Percentiles rank a stretch among this genome's conserved stretches.
phyloP scores from a whole-genome alignment of 2,797 vertebrate species.

The Myioborus miniatus region DNA sequence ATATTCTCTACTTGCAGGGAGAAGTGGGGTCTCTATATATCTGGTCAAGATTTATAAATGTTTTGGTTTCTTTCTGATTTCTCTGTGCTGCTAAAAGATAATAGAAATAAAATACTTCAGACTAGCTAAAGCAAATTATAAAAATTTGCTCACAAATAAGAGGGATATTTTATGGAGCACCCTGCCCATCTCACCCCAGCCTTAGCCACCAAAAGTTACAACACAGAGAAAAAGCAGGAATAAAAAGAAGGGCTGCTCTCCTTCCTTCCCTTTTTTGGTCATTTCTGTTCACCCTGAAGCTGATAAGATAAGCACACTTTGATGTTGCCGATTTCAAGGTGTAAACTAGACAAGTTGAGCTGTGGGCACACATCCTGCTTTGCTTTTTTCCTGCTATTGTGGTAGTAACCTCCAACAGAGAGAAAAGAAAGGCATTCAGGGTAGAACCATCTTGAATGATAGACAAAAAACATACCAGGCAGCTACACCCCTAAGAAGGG shows the following conservation, averaged over 20 bases:
- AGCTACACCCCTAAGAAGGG: not conserved
- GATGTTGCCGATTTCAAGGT: not conserved
- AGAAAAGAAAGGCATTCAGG: not conserved
- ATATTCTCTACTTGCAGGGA: not conserved
- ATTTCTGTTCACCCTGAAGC: not conserved
- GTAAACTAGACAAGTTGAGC: not conserved
- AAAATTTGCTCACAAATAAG: not conserved
- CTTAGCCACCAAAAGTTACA: not conserved
- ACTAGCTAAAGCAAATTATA: not conserved
- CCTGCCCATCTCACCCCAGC: not conserved
- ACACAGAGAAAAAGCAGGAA: not conserved
- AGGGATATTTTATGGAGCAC: not conserved
- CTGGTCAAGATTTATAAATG: not conserved
- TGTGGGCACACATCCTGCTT: not conserved
- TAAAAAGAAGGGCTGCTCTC: not conserved
- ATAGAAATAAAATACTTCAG: not conserved
- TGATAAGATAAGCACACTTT: not conserved
- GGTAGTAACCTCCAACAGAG: not conserved
- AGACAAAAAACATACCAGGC: not conserved
- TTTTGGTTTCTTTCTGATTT: not conserved
- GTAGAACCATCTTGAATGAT: not conserved
- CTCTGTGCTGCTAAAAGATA: not conserved
- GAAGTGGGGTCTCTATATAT: not conserved
- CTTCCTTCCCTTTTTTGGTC: not conserved
- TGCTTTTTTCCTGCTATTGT: not conserved